These are phyloP conservation scores for Drosophila dives DNA, from an alignment of 2,888 invertebrate genomes.

Conservation along the genomic window DNA sequence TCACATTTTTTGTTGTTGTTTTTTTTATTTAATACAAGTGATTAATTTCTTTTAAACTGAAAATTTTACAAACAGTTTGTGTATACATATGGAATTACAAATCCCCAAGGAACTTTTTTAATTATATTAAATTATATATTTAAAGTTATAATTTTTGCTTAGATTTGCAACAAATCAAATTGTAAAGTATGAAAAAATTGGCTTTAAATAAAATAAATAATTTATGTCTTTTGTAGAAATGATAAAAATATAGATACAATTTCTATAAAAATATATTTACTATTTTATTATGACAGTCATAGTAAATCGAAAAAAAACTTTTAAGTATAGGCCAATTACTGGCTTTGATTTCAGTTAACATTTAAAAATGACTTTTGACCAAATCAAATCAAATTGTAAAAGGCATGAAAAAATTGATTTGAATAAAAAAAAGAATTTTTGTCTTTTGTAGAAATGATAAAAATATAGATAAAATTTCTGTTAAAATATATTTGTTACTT, in stretches of 20 bases:
- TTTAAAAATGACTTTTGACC: neutral
- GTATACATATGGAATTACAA: neutral
- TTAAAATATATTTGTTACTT: neutral
- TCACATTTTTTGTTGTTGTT: too few species aligned
- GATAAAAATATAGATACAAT: neutral
- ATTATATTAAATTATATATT: too few species aligned
- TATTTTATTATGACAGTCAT: fast-evolving
- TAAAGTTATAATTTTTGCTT: neutral
- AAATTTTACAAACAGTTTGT: neutral
- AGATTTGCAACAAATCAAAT: too few species aligned
- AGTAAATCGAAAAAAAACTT: neutral
- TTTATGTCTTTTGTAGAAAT: neutral
- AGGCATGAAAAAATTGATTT: neutral
- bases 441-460: neutral
- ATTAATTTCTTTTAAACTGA: neutral
- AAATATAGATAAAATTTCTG: neutral
- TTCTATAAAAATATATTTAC: neutral
- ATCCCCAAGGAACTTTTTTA: neutral
- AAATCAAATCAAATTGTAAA: neutral
- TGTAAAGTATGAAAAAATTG: neutral
- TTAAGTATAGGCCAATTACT: neutral
- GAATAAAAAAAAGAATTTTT: neutral
- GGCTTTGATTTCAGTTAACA: neutral
- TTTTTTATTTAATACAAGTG: neutral
- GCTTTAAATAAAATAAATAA: neutral